Evolutionary conservation across 2,888 invertebrate species (phyloP).

Genomic region (Philereme transversata): DNA sequence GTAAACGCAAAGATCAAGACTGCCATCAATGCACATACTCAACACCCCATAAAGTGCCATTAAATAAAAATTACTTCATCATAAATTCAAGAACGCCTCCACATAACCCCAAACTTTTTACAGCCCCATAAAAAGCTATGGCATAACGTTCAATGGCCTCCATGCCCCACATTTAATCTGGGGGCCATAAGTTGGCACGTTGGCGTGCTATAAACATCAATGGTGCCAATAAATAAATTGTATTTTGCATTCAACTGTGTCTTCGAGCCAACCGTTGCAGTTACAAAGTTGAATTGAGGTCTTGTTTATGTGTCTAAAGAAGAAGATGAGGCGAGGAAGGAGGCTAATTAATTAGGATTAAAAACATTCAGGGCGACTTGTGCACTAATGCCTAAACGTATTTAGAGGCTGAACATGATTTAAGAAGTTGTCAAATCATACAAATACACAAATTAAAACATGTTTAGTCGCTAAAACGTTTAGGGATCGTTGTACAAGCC

Average conservation of each 20-base stretch:
- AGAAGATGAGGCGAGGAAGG: no score
- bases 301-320: slow-evolving; percentile 10
- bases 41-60: slow-evolving; percentile 25
- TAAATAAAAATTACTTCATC: slow-evolving; percentile 29
- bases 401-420: no score
- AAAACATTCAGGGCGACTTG: no score
- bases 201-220: slow-evolving; percentile 53
- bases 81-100: slow-evolving; percentile 27
- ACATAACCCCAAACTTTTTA: slow-evolving; percentile 35
- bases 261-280: slow-evolving; percentile 60
- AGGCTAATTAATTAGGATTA: no score
- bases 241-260: slow-evolving; percentile 51
- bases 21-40: slow-evolving; percentile 17
- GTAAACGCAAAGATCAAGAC: not conserved
- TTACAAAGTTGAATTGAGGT: slow-evolving; percentile 49
- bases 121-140: slow-evolving; percentile 34
- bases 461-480: no score
- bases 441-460: no score
- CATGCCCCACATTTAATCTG: slow-evolving; percentile 15
- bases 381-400: no score
- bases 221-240: slow-evolving; percentile 65
- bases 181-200: slow-evolving; percentile 40
- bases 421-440: no score
- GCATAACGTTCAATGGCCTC: slow-evolving; percentile 34
- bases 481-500: no score